phyloP scores from a whole-genome alignment of 2,797 vertebrate species.

The Potorous gilbertii region DNA sequence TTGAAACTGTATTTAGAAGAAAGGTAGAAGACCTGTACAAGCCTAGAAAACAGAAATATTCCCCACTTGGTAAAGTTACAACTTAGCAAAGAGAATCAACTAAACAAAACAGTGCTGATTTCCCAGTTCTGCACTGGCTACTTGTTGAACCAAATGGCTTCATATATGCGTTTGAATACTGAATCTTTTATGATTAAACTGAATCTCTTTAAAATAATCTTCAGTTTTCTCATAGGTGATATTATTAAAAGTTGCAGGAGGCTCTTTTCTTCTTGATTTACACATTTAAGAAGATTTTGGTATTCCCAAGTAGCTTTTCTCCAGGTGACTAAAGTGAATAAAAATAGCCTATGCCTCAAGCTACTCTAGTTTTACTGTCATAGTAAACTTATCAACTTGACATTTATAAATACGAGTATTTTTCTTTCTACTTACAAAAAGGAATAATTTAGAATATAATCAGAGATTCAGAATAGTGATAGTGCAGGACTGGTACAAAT shows the following conservation, averaged over 20 bases:
- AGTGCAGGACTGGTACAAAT: neutral
- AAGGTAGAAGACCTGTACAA: neutral
- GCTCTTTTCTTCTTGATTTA: slow-evolving; percentile 23
- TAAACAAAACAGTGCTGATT: neutral
- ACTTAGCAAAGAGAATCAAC: neutral
- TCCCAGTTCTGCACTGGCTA: neutral
- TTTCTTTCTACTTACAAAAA: neutral
- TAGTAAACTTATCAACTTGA: neutral
- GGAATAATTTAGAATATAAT: neutral
- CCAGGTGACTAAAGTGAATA: slow-evolving; percentile 31
- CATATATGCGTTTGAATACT: neutral
- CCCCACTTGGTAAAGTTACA: neutral
- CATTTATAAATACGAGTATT: neutral
- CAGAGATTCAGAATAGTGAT: neutral
- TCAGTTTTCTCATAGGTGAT: slow-evolving; percentile 46
- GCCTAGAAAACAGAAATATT: neutral
- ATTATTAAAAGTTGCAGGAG: neutral
- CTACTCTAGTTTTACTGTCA: neutral
- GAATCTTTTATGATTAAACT: slow-evolving; percentile 46
- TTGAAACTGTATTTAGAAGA: neutral
- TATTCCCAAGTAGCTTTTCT: slow-evolving; percentile 29
- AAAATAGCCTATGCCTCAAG: neutral
- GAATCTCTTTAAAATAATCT: slow-evolving; percentile 47
- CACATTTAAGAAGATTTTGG: slow-evolving; percentile 15
- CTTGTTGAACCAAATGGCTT: neutral